Conservation (phyloP, 1,140 invertebrate species). For the Bombus superbus region DNA sequence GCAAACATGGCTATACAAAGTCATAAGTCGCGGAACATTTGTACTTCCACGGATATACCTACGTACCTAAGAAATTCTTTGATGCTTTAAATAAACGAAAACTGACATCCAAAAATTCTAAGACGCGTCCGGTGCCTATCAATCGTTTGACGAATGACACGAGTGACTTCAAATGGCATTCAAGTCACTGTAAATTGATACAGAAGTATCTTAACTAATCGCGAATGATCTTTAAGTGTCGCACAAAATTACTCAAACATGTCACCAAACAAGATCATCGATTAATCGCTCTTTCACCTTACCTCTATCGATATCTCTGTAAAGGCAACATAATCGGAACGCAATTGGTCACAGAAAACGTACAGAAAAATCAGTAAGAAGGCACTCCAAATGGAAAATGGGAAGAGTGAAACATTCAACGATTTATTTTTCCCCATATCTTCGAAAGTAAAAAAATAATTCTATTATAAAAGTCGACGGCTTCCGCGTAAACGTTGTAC, state of each 20-base stretch:
- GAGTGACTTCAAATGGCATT: too few species aligned
- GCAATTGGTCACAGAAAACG: neutral
- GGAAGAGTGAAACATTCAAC: neutral
- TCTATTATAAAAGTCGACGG: neutral
- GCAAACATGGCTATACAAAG: neutral
- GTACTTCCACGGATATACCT: neutral
- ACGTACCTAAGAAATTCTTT: neutral
- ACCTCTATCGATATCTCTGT: neutral
- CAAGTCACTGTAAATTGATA: too few species aligned
- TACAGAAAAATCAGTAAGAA: neutral
- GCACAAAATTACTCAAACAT: too few species aligned
- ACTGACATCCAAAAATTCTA: neutral
- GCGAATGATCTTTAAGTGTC: too few species aligned
- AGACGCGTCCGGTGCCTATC: neutral
- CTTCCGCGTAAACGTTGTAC: neutral
- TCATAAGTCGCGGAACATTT: neutral
- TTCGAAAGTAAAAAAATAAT: neutral
- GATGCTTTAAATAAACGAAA: neutral
- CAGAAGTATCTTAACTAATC: too few species aligned
- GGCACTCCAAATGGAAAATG: neutral
- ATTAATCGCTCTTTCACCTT: neutral
- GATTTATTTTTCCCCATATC: neutral
- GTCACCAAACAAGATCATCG: neutral
- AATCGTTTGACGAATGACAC: too few species aligned
- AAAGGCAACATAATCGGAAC: too few species aligned